Evolutionary conservation across 2,888 invertebrate species (phyloP).

Genomic region (Germaria angustata): DNA sequence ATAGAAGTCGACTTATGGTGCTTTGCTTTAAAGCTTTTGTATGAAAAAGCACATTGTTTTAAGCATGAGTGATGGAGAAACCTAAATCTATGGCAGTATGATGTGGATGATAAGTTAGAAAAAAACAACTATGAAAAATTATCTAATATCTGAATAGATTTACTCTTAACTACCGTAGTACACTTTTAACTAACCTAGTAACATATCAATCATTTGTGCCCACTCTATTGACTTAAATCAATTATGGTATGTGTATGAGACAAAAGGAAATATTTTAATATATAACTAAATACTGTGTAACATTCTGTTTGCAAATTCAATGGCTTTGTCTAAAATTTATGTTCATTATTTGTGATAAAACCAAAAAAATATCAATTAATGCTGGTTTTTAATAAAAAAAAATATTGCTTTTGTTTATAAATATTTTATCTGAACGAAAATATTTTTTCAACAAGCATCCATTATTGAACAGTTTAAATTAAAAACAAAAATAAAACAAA

Average conservation of each 20-base stretch:
- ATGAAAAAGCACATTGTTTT: no score
- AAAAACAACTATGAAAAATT: no score
- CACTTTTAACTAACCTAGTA: no score
- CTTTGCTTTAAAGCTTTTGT: no score
- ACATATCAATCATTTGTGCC: no score
- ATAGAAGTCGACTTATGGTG: no score
- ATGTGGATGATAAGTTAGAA: no score
- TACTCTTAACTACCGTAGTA: no score
- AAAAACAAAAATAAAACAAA: not conserved
- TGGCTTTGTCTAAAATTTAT: not conserved
- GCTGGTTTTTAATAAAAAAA: not conserved
- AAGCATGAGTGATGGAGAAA: no score
- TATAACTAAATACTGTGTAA: not conserved
- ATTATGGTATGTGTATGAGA: slow-evolving; percentile 11
- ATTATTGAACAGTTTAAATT: not conserved
- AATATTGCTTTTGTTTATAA: not conserved
- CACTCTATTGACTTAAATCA: slow-evolving; percentile 48
- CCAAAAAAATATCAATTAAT: slow-evolving; percentile 3
- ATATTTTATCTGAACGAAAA: slow-evolving; percentile 3
- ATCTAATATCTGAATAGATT: no score
- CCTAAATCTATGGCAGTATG: no score
- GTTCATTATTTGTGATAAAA: not conserved
- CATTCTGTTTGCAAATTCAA: slow-evolving; percentile 11
- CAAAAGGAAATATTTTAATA: not conserved
- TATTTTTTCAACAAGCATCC: not conserved